Evolutionary conservation across 1,140 invertebrate species (phyloP).

Genomic region (Pachypeltis micranthus): DNA sequence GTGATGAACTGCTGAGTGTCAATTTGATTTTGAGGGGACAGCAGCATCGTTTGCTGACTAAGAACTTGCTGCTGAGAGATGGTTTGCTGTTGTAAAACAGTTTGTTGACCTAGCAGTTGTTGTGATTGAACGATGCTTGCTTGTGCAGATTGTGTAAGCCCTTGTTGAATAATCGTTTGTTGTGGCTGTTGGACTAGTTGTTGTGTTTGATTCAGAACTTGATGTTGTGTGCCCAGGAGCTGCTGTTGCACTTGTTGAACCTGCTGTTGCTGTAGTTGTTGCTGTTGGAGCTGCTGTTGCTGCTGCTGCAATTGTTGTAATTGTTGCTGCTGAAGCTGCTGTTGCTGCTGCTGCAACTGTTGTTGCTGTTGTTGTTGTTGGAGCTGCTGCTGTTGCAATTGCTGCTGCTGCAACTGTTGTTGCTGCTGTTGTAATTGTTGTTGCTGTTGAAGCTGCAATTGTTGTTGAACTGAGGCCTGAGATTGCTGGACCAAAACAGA

Average conservation of each 20-base stretch:
- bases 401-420: conserved; percentile 32
- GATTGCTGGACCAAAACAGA: conserved; percentile 30
- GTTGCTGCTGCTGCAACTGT: conserved; percentile 22
- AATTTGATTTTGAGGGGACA: conserved; percentile 20
- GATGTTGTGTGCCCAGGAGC: conserved; percentile 21
- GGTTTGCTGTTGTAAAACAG: conserved; percentile 17
- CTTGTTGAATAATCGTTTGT: conserved; percentile 21
- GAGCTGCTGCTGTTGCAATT: conserved; percentile 25
- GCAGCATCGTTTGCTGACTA: conserved; percentile 15
- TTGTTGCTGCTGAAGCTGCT: conserved; percentile 12
- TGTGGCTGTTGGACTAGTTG: conserved; percentile 11
- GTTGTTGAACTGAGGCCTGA: conserved; percentile 28
- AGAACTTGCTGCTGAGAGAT: conserved; percentile 10
- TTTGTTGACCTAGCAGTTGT: conserved; percentile 14
- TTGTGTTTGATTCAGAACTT: conserved; percentile 20
- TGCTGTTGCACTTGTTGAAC: conserved; percentile 23
- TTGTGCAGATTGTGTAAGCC: conserved; percentile 12
- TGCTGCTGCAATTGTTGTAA: conserved; percentile 28
- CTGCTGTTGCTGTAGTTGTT: conserved; percentile 23
- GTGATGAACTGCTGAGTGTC: conserved; percentile 24
- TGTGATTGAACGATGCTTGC: conserved; percentile 20
- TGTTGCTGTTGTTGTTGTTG: conserved; percentile 27
- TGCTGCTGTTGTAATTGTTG: conserved; percentile 24
- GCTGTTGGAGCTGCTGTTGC: conserved; percentile 16
- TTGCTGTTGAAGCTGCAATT: conserved; percentile 27